Evolutionary conservation across 2,113 vertebrate species (phyloP).

Genomic region (Nicator chloris): DNA sequence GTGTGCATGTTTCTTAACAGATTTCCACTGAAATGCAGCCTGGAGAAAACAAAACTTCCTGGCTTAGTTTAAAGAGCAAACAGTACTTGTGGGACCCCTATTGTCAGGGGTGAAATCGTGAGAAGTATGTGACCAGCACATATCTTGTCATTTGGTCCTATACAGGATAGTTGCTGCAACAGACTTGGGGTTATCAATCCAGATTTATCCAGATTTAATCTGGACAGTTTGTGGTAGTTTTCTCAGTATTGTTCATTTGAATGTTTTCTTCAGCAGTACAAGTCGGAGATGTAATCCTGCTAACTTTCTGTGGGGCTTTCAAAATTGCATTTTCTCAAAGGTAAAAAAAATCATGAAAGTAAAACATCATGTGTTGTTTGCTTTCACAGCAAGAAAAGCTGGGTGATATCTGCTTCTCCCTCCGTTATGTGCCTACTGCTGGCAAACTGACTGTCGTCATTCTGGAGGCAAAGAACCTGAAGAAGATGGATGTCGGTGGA

Average conservation of each 20-base stretch:
- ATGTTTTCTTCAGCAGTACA: neutral
- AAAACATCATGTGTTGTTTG: constrained; percentile 5
- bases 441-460: constrained; percentile 97
- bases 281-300: neutral
- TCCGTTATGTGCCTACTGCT: constrained; percentile 96
- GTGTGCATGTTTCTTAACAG: neutral
- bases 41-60: neutral
- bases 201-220: neutral
- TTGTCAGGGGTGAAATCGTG: neutral
- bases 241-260: neutral
- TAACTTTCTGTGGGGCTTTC: neutral
- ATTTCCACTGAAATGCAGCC: neutral
- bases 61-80: neutral
- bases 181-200: neutral
- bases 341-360: neutral
- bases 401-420: constrained; percentile 98
- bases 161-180: neutral
- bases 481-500: constrained; percentile 98
- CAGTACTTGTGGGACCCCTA: neutral
- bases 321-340: neutral
- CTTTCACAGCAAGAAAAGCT: constrained; percentile 94
- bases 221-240: neutral
- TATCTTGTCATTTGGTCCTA: neutral
- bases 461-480: constrained; percentile 97
- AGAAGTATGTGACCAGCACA: neutral